Evolutionary conservation across 2,888 invertebrate species (phyloP).

Genomic region (Pseudeuparius sepicola): DNA sequence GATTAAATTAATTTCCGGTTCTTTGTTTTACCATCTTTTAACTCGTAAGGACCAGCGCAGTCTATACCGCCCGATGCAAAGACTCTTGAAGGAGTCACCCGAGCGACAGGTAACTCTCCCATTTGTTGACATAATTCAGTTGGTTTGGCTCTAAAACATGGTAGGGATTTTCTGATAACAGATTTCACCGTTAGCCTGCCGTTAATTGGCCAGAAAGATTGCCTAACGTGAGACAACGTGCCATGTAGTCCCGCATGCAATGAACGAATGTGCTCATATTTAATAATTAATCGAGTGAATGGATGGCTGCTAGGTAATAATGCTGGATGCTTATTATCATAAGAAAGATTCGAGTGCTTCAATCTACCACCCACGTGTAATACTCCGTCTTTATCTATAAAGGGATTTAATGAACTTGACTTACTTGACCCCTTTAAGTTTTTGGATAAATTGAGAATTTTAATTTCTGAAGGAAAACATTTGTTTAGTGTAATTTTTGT

Average conservation of each 20-base stretch:
- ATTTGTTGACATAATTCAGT: constrained; percentile 3
- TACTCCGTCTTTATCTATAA: constrained; percentile 5
- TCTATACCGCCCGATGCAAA: neutral
- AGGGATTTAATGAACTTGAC: too few species aligned
- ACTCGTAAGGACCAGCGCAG: constrained; percentile 4
- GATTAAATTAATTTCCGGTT: too few species aligned
- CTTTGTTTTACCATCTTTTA: constrained; percentile 2
- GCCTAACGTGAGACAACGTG: constrained; percentile 7
- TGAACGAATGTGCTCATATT: constrained; percentile 1
- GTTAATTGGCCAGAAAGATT: constrained; percentile 7
- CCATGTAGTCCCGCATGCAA: constrained; percentile 4
- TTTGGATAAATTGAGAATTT: too few species aligned
- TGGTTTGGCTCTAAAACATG: constrained; percentile 4
- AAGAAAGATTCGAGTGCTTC: neutral
- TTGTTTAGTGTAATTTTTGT: too few species aligned
- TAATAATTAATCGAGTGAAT: constrained; percentile 4
- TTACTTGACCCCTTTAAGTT: too few species aligned
- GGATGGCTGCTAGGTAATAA: constrained; percentile 4
- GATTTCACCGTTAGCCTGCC: constrained; percentile 5
- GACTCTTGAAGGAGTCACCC: constrained; percentile 8
- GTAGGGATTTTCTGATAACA: constrained; percentile 8
- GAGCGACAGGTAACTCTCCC: constrained; percentile 6
- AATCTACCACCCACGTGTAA: constrained; percentile 8
- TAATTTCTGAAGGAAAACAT: too few species aligned
- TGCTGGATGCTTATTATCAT: constrained; percentile 5